Conservation (phyloP, 2,113 vertebrate species). For the Pomatorhinus ruficollis region DNA sequence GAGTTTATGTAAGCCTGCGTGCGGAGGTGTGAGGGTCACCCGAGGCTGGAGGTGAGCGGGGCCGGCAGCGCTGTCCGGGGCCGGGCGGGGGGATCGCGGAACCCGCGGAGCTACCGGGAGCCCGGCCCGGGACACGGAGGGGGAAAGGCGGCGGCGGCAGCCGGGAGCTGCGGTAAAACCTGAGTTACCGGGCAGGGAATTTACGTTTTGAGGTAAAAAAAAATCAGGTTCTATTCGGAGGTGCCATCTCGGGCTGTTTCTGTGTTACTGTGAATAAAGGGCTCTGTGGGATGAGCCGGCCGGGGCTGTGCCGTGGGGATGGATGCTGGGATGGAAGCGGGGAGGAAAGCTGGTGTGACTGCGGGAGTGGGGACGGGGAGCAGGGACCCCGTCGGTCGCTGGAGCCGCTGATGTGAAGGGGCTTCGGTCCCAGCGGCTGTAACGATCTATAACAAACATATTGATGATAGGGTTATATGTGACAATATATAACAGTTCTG, state of each 20-base stretch:
- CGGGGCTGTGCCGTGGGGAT: background rate
- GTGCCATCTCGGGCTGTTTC: fast-evolving
- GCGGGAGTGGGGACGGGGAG: background rate
- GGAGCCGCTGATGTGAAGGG: background rate
- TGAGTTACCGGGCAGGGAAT: too few species aligned
- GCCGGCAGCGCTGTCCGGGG: too few species aligned
- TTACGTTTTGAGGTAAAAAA: background rate
- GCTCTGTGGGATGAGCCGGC: background rate
- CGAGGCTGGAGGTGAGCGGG: background rate
- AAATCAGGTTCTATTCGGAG: background rate
- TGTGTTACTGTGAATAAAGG: background rate
- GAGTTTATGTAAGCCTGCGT: background rate
- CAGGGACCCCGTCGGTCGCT: fast-evolving
- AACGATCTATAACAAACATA: fast-evolving
- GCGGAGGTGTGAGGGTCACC: background rate
- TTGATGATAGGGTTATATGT: background rate
- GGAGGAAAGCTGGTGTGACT: background rate
- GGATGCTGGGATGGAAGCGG: background rate
- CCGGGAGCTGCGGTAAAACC: background rate
- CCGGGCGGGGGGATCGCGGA: background rate
- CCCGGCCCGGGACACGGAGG: background rate
- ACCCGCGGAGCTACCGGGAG: background rate
- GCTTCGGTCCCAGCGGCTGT: too few species aligned
- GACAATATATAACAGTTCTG: too few species aligned
- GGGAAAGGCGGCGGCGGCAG: background rate